A percentile compares a stretch with the other conserved stretches of the same genome.
Conservation (phyloP, 2,113 vertebrate genomes). For the Tragulus kanchil region DNA sequence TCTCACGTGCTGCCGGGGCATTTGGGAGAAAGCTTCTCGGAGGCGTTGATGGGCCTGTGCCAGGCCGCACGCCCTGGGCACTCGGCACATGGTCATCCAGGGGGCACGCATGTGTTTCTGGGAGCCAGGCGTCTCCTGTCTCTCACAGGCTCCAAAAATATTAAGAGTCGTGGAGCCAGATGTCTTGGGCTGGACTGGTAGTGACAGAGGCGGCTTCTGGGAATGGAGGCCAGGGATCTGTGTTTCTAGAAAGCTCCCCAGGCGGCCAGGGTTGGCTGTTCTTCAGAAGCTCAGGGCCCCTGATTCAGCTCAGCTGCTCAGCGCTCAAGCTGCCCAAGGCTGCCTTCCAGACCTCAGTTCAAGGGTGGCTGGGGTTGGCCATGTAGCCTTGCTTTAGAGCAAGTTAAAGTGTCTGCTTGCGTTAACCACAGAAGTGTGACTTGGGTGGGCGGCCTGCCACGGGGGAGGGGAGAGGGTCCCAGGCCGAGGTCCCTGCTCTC, state of each 20-base stretch:
- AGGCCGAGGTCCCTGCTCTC: neutral
- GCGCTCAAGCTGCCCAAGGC: neutral
- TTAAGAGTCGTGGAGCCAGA: neutral
- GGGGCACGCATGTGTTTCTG: rapidly evolving
- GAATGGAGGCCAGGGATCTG: neutral
- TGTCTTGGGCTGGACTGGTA: neutral
- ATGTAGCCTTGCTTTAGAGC: neutral
- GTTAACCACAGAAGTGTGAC: neutral
- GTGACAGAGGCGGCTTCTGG: neutral
- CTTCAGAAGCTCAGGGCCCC: neutral
- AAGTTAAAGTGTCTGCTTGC: neutral
- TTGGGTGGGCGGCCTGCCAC: neutral
- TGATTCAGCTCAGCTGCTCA: too few relatives aligned
- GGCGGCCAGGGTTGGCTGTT: neutral
- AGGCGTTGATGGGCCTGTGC: neutral
- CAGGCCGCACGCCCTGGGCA: rapidly evolving
- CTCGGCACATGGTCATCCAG: rapidly evolving
- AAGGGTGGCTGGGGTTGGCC: neutral
- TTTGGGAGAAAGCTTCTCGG: neutral
- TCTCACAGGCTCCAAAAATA: neutral
- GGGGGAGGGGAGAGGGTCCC: rapidly evolving
- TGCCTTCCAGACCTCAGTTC: neutral
- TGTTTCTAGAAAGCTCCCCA: neutral
- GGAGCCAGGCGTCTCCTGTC: neutral
- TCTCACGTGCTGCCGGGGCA: rapidly evolving